These are phyloP conservation scores for Sminthopsis crassicaudata DNA, from an alignment of 2,113 vertebrate genomes.

Conservation along the genomic window DNA sequence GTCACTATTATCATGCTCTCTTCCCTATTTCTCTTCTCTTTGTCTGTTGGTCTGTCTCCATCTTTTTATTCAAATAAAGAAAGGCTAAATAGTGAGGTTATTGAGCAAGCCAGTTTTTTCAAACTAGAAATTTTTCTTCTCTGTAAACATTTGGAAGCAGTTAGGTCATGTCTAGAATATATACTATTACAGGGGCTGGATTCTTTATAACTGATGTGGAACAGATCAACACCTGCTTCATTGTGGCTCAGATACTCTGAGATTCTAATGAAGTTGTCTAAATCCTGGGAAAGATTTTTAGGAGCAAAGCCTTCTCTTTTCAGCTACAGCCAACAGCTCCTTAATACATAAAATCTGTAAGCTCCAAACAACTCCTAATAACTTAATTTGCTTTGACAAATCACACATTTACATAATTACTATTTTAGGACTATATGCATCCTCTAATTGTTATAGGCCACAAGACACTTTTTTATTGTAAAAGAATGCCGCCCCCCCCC, in stretches of 20 bases:
- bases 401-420: neutral
- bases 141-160: neutral
- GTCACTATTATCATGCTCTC: neutral
- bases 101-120: neutral
- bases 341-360: constrained; percentile 6
- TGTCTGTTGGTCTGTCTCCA: neutral
- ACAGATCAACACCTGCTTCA: neutral
- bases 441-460: constrained; percentile 20
- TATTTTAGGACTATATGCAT: constrained; percentile 1
- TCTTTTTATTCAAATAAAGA: neutral
- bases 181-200: neutral
- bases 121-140: neutral
- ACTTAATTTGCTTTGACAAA: constrained; percentile 42
- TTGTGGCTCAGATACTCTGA: neutral
- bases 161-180: neutral
- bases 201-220: neutral
- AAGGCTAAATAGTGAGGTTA: neutral
- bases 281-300: neutral
- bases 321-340: neutral
- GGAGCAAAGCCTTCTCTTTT: neutral
- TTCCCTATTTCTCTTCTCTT: neutral
- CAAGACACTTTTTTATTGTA: constrained; percentile 18
- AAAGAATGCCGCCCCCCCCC: neutral
- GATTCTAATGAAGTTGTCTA: neutral
- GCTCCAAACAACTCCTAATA: neutral